These are phyloP conservation scores for Hypomecis atomaria DNA, from an alignment of 2,888 invertebrate genomes.

Conservation along the genomic window DNA sequence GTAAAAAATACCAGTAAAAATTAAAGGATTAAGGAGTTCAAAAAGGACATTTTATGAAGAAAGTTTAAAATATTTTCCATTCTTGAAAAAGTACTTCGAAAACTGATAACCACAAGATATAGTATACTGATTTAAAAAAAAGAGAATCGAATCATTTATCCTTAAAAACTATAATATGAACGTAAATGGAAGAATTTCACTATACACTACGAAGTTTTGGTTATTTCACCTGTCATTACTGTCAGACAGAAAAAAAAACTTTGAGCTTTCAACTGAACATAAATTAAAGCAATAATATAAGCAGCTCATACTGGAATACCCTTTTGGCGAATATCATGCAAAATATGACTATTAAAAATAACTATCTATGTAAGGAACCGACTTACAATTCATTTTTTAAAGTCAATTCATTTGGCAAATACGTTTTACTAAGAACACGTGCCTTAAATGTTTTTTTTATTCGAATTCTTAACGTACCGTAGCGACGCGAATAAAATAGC, in stretches of 20 bases:
- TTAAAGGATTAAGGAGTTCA: too few species aligned
- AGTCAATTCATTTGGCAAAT: conserved; percentile 64
- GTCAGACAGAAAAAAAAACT: conserved; percentile 47
- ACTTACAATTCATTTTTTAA: conserved; percentile 42
- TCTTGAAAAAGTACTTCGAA: background rate
- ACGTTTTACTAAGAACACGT: conserved; percentile 57
- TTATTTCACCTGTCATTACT: conserved; percentile 49
- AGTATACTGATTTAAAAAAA: conserved; percentile 10
- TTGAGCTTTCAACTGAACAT: conserved; percentile 61
- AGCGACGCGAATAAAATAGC: conserved; percentile 42
- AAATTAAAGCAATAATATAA: conserved; percentile 29
- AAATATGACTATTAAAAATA: conserved; percentile 44
- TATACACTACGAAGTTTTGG: conserved; percentile 64
- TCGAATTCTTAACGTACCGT: conserved; percentile 42
- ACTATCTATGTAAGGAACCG: conserved; percentile 51
- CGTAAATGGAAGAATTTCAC: conserved; percentile 67
- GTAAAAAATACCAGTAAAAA: too few species aligned
- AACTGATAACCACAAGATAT: conserved; percentile 44
- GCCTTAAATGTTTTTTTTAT: conserved; percentile 29
- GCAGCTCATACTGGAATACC: conserved; percentile 34
- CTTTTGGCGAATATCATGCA: conserved; percentile 42
- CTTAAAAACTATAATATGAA: conserved; percentile 63
- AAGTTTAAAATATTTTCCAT: too few species aligned
- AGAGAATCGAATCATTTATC: conserved; percentile 55
- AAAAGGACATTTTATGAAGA: too few species aligned